Evolutionary conservation across 2,888 invertebrate species (phyloP).

Genomic region (Nomada fucata): DNA sequence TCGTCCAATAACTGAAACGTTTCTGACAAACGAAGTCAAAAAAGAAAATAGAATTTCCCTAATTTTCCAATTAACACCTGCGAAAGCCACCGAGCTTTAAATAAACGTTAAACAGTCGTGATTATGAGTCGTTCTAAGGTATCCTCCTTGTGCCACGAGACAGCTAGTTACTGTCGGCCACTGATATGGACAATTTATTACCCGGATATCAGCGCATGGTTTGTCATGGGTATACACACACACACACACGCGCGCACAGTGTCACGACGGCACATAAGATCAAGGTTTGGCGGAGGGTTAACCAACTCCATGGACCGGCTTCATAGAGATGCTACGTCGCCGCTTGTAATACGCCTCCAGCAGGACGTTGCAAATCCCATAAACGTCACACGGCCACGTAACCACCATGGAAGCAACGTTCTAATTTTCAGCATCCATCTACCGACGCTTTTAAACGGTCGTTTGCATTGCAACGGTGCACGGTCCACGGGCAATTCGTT

Average conservation of each 20-base stretch:
- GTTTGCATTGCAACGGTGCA: slow-evolving; percentile 54
- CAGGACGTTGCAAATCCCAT: slow-evolving; percentile 69
- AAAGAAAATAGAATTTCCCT: too few relatives aligned
- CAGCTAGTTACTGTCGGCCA: slow-evolving; percentile 59
- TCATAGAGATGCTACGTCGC: slow-evolving; percentile 50
- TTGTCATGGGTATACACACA: slow-evolving; percentile 54
- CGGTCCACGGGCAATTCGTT: slow-evolving; percentile 51
- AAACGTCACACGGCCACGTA: slow-evolving; percentile 73
- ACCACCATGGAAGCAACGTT: slow-evolving; percentile 27
- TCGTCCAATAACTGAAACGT: too few relatives aligned
- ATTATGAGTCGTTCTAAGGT: slow-evolving; percentile 32
- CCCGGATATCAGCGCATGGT: slow-evolving; percentile 75
- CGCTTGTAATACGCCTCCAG: slow-evolving; percentile 66
- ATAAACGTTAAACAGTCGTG: too few relatives aligned
- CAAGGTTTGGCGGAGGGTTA: slow-evolving; percentile 57
- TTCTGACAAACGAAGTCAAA: too few relatives aligned
- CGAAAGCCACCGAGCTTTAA: too few relatives aligned
- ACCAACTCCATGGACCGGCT: slow-evolving; percentile 34
- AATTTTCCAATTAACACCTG: too few relatives aligned
- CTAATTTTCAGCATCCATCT: slow-evolving; percentile 54
- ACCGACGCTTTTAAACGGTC: slow-evolving; percentile 28
- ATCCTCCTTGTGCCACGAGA: slow-evolving; percentile 30
- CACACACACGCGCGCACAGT: not conserved
- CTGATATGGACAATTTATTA: slow-evolving; percentile 78
- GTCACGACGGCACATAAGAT: slow-evolving; percentile 53